These are phyloP conservation scores for Phaethon lepturus DNA, from an alignment of 2,113 vertebrate genomes.

Conservation along the genomic window DNA sequence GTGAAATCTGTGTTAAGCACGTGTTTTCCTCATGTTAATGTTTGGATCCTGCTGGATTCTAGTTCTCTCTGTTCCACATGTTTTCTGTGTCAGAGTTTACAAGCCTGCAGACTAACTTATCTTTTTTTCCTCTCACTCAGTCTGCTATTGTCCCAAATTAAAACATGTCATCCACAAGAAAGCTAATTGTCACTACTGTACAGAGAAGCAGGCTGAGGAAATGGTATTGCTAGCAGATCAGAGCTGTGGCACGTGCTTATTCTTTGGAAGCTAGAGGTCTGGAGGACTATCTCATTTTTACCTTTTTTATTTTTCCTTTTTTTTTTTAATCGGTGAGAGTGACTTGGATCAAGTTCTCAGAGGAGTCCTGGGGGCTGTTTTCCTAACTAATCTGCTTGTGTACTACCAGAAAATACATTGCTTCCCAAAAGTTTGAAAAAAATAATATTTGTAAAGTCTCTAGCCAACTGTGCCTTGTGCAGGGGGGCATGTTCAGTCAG, in stretches of 20 bases:
- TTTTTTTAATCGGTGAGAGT: neutral
- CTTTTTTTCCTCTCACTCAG: neutral
- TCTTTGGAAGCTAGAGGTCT: neutral
- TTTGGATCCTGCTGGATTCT: neutral
- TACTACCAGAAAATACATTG: neutral
- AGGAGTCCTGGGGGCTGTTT: neutral
- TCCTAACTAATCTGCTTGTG: neutral
- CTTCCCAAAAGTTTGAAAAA: neutral
- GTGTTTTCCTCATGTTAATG: neutral
- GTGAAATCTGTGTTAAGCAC: slow-evolving; percentile 7
- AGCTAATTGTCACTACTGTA: neutral
- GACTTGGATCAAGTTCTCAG: neutral
- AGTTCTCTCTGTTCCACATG: neutral
- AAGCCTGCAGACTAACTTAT: neutral
- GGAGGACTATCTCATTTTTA: neutral
- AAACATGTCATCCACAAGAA: neutral
- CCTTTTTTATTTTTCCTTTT: neutral
- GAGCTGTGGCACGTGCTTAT: neutral
- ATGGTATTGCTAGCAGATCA: neutral
- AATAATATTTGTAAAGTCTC: neutral
- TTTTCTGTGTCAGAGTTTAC: neutral
- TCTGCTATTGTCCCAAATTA: neutral
- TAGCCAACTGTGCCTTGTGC: neutral
- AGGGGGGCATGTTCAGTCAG: neutral
- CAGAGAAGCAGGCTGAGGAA: neutral